phyloP scores from a whole-genome alignment of 2,797 vertebrate genomes.

The Hippocampus kuda region DNA sequence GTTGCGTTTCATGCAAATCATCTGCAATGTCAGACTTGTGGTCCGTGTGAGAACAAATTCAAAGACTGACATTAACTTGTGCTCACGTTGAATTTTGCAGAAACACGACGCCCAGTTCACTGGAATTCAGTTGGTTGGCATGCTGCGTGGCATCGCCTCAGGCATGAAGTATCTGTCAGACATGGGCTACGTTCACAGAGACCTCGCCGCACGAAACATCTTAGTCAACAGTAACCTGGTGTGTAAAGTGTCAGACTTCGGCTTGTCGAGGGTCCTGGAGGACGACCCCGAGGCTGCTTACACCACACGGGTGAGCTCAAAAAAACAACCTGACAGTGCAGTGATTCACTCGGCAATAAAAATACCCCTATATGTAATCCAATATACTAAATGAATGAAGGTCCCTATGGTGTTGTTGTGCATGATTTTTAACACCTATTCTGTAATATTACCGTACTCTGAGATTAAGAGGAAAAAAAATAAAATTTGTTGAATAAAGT shows the following conservation, averaged over 20 bases:
- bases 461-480: not conserved
- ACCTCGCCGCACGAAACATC: conserved; percentile 91
- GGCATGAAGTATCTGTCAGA: conserved; percentile 98
- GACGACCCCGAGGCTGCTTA: conserved; percentile 94
- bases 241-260: conserved; percentile 95
- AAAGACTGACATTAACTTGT: conserved; percentile 12
- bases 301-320: conserved; percentile 81
- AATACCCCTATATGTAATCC: not conserved
- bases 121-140: conserved; percentile 93
- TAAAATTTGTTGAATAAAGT: not conserved
- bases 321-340: conserved; percentile 28
- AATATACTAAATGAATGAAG: not conserved
- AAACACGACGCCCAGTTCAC: conserved; percentile 98
- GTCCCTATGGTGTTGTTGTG: no score
- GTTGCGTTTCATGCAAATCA: conserved; percentile 36
- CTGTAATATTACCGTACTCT: not conserved
- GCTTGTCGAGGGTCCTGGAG: conserved; percentile 87
- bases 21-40: conserved; percentile 38
- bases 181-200: conserved; percentile 94
- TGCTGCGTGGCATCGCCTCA: conserved; percentile 91
- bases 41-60: conserved; percentile 13
- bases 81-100: conserved; percentile 46
- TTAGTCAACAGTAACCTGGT: conserved; percentile 95
- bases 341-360: not conserved
- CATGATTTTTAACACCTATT: not conserved